Percentiles rank a stretch among this genome's conserved stretches.
phyloP scores from a whole-genome alignment of 2,888 invertebrate species.

The Empis livida region DNA sequence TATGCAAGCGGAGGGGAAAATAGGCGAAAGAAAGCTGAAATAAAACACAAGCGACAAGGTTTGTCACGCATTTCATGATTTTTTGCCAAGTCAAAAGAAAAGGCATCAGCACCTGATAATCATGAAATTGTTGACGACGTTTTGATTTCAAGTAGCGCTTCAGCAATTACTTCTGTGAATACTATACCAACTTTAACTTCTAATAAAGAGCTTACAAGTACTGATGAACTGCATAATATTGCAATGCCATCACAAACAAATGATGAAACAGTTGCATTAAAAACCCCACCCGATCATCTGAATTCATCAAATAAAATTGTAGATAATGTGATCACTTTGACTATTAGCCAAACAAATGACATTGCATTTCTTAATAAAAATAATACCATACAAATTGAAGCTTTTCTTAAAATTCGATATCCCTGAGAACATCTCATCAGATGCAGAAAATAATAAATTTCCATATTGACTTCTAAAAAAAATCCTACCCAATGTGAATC shows the following conservation, averaged over 20 bases:
- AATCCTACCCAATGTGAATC: background rate
- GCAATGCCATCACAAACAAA: background rate
- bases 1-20: background rate
- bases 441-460: background rate
- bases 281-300: background rate
- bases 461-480: background rate
- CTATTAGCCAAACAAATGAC: background rate
- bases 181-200: background rate
- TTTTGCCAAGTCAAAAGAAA: background rate
- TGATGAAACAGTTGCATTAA: background rate
- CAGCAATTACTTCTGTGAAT: background rate
- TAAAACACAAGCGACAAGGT: background rate
- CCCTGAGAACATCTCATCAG: background rate
- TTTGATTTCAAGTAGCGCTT: background rate
- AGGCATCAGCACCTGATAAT: background rate
- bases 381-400: background rate
- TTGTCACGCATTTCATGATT: background rate
- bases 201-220: background rate
- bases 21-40: background rate
- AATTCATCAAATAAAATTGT: background rate
- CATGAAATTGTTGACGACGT: background rate
- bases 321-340: background rate
- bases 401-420: conserved; percentile 1
- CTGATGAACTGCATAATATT: background rate
- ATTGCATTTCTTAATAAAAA: conserved; percentile 1